phyloP scores from a whole-genome alignment of 2,797 vertebrate species.

The Trachops cirrhosus region DNA sequence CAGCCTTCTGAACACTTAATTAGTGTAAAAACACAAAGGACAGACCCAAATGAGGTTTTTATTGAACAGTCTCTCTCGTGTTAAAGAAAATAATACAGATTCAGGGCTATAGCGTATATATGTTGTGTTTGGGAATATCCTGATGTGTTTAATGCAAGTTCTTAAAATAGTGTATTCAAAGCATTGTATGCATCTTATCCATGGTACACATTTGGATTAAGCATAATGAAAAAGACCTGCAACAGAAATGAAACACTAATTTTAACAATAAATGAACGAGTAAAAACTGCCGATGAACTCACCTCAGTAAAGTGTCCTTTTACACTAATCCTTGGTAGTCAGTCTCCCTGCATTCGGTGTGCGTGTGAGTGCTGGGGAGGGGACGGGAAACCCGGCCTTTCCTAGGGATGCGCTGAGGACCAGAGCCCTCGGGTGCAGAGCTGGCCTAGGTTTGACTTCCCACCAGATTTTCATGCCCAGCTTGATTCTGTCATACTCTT shows the following conservation, averaged over 20 bases:
- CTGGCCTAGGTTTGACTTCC: background rate
- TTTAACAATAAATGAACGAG: constrained; percentile 36
- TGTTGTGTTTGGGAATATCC: constrained; percentile 45
- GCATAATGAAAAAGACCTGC: constrained; percentile 44
- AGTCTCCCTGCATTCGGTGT: constrained; percentile 23
- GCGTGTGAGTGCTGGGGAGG: background rate
- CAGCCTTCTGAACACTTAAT: constrained; percentile 44
- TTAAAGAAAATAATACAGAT: constrained; percentile 55
- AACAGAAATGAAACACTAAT: constrained; percentile 36
- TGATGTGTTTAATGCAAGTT: constrained; percentile 56
- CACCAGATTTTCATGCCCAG: background rate
- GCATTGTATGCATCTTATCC: constrained; percentile 30
- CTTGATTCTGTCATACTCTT: background rate
- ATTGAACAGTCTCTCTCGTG: constrained; percentile 63
- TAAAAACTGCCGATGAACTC: background rate
- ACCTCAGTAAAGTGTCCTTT: constrained; percentile 7
- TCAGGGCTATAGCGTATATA: constrained; percentile 37
- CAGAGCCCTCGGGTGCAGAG: background rate
- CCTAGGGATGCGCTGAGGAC: background rate
- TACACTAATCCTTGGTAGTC: background rate
- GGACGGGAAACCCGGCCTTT: background rate
- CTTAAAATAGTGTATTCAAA: constrained; percentile 45
- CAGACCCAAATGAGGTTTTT: constrained; percentile 57
- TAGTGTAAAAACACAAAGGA: constrained; percentile 70
- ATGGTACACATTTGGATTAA: constrained; percentile 58